Conservation (phyloP, 2,113 vertebrate genomes). For the Toxostoma redivivum region DNA sequence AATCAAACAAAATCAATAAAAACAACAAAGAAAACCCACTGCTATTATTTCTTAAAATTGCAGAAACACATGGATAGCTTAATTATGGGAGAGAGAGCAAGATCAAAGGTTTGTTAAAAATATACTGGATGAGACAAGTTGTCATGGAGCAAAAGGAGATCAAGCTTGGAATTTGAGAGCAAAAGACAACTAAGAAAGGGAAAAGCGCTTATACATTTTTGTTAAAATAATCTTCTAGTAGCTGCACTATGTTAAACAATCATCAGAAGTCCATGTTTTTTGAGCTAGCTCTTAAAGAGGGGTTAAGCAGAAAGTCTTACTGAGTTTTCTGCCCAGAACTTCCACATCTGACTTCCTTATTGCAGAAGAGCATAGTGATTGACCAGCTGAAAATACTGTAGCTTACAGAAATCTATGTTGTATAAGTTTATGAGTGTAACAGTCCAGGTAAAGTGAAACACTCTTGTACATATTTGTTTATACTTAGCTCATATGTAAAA, state of each 20-base stretch:
- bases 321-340: background rate
- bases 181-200: background rate
- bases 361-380: background rate
- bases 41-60: background rate
- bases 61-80: background rate
- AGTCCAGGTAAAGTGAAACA: background rate
- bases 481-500: background rate
- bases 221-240: background rate
- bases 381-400: background rate
- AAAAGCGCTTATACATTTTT: background rate
- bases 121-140: background rate
- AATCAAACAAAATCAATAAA: background rate
- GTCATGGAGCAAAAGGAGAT: background rate
- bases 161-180: background rate
- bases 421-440: background rate
- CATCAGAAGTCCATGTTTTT: background rate
- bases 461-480: background rate
- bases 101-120: constrained; percentile 13
- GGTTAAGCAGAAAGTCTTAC: background rate
- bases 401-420: background rate
- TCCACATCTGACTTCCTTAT: background rate
- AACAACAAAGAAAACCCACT: background rate
- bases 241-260: background rate
- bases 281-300: background rate
- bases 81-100: background rate